Percentiles rank a stretch among this genome's conserved stretches.
phyloP scores from a whole-genome alignment of 2,113 vertebrate genomes.

The Caranx melampygus region DNA sequence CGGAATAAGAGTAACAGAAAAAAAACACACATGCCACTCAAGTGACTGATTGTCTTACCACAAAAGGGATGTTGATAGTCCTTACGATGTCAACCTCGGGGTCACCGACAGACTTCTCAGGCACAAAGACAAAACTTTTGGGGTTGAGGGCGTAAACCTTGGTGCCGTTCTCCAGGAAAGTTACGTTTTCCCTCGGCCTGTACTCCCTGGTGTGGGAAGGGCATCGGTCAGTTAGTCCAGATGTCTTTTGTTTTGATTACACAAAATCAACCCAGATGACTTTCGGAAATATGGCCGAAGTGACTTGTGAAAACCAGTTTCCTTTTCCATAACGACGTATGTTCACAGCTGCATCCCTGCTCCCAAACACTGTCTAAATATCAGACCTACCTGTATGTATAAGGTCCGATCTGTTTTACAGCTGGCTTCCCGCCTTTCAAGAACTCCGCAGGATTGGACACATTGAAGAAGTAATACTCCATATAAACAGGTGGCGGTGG shows the following conservation, averaged over 20 bases:
- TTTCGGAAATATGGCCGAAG: background rate
- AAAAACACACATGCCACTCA: background rate
- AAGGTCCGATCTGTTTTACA: constrained; percentile 92
- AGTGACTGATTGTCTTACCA: constrained; percentile 85
- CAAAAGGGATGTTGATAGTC: constrained; percentile 93
- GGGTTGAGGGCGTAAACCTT: constrained; percentile 92
- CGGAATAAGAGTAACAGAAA: background rate
- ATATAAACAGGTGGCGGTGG: constrained; percentile 93
- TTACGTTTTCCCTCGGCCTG: constrained; percentile 89
- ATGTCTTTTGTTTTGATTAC: constrained; percentile 34
- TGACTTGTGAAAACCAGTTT: background rate
- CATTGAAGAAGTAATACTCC: constrained; percentile 98
- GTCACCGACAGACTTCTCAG: constrained; percentile 89
- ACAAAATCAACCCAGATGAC: background rate
- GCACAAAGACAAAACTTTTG: constrained; percentile 92
- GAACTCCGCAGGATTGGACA: constrained; percentile 93
- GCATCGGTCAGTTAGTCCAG: constrained; percentile 25
- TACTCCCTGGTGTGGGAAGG: constrained; percentile 86
- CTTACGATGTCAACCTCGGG: constrained; percentile 88
- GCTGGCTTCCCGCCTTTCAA: constrained; percentile 87
- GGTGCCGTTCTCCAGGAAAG: constrained; percentile 93
- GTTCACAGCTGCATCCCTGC: background rate
- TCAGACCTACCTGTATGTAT: constrained; percentile 92
- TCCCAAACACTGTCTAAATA: background rate
- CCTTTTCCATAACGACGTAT: background rate